Evolutionary conservation across 1,140 invertebrate species (phyloP), one percentile per base, ranked within the genome.

Genomic region (Papilio xuthus): DNA sequence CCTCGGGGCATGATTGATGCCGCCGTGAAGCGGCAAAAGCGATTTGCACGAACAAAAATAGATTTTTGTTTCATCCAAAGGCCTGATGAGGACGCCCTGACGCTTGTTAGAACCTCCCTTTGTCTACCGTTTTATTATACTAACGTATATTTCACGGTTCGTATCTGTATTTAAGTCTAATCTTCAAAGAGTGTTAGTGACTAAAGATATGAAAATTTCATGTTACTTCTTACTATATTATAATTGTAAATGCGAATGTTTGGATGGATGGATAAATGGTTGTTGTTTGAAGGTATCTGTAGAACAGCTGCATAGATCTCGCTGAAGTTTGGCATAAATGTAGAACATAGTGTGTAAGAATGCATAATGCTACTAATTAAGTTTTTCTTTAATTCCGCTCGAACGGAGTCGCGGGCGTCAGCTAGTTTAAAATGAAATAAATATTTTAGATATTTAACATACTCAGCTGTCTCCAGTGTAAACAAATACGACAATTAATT

Each of bases 1-100:
- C 28, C 69, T 6, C 20, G 37, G n/a, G 20, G 42, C 20, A 47
- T 73, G 71, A 73, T 73, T 47, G 71, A 73, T 47, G 42, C 41
- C 20, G 9, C 70, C 15, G 20, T 73, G 71, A 26, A 73, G 37
- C 71, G 42, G n/a, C 42, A 44, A 73, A 73, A 73, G 60, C 60
- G 60, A 67, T 67, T 67, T 67, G 60, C 26, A 15, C 26, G 60
- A 28, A 67, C 60, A 67, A 67, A 67, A 42, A 70, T 42, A 41
- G 28, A 70, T 42, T 70, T 70, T 37, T 37, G 69, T 42, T 23
- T 42, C 18, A 70, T 70, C 69, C n/a, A 70, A 41, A 42, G n/a
- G 60, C 60, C 26, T 67, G 60, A 67, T 67, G 60, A 67, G 60
- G 60, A 32, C 26, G 26, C 60, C 13, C 4, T 9, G 20, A 23